Evolutionary conservation across 2,888 invertebrate species (phyloP).

Genomic region (Pimpla rufipes): DNA sequence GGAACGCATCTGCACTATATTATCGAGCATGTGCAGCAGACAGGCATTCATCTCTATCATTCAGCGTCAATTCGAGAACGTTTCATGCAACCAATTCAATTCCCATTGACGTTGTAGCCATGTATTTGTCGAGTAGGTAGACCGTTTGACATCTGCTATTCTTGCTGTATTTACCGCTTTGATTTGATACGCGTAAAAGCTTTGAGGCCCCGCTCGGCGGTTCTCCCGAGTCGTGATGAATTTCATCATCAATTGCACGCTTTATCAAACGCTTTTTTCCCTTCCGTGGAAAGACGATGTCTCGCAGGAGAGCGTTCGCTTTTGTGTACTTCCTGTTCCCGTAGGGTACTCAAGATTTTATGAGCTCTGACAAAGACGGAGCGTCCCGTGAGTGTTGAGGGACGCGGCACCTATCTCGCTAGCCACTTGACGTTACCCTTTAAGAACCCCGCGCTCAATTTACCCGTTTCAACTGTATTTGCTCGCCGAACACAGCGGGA

Average conservation of each 20-base stretch:
- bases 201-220: neutral
- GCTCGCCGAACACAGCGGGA: neutral
- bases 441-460: neutral
- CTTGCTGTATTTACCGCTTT: neutral
- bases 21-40: neutral
- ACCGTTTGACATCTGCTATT: neutral
- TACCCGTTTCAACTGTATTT: neutral
- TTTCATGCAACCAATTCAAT: neutral
- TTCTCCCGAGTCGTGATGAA: no score
- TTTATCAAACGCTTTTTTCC: no score
- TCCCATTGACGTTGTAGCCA: neutral
- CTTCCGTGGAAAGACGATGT: neutral
- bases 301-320: no score
- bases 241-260: no score
- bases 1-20: neutral
- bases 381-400: neutral
- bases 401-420: neutral
- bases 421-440: neutral
- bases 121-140: neutral
- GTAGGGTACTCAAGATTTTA: constrained; percentile 6
- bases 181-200: neutral
- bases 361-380: neutral
- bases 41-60: constrained; percentile 5
- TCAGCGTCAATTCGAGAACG: constrained; percentile 1
- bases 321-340: neutral